Conservation (phyloP, 2,113 vertebrate species). For the Chiloscyllium plagiosum region DNA sequence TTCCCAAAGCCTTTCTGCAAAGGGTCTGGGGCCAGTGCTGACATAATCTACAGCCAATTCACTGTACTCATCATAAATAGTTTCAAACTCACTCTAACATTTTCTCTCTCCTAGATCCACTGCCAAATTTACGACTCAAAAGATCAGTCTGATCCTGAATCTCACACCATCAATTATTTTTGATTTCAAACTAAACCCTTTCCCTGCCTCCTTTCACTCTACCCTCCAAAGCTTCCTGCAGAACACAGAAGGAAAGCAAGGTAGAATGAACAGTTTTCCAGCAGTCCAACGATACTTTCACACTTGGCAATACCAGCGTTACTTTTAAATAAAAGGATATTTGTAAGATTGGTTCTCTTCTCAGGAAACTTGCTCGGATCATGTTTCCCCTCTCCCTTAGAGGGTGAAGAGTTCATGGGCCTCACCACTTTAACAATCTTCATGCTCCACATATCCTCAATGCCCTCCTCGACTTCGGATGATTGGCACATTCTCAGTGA, state of each 20-base stretch:
- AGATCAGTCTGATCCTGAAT: background rate
- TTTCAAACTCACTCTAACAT: background rate
- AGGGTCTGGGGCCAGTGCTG: background rate
- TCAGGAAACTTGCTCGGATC: background rate
- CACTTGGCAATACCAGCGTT: background rate
- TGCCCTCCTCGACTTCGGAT: no score
- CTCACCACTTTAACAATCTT: background rate
- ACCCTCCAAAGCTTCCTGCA: background rate
- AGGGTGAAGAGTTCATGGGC: no score
- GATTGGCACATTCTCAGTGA: background rate
- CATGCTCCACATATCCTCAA: background rate
- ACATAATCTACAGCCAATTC: background rate
- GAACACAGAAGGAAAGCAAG: background rate
- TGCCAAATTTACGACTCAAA: background rate
- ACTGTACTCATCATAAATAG: background rate
- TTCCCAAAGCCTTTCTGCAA: constrained; percentile 12
- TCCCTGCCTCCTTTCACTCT: background rate
- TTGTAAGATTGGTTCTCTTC: background rate
- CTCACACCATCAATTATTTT: background rate
- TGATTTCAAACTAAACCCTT: background rate
- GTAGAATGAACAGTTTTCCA: background rate
- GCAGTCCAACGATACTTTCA: background rate
- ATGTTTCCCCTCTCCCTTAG: background rate
- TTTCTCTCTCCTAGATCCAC: background rate
- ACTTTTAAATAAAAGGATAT: background rate